Evolutionary conservation across 2,797 vertebrate genomes (phyloP), one percentile per base, ranked within the genome.

Genomic region (Ptychadena robeensis): DNA sequence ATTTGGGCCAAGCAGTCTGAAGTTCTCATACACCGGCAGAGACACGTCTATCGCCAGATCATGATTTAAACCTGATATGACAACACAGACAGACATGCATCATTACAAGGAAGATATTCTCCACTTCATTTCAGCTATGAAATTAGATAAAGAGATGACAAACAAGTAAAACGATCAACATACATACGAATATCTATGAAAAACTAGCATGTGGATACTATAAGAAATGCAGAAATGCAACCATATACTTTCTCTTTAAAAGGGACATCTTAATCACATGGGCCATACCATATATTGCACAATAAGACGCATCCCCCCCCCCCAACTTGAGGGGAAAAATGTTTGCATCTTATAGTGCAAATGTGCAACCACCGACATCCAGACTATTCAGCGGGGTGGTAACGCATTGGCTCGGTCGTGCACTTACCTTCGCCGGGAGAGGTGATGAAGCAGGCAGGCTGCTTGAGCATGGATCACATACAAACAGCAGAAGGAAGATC

Each of bases 61-160:
- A 22, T 94, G 95, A 87, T 97, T 97, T 82, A 98, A 89, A n/a
- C 96, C 96, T 98, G 82, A 83, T 32, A 64, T 69, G 37, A 86
- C 86, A 65, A 34, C 12, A 80, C 0, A 12, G 2, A 66, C 1
- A 11, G 1, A 2, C 9, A 22, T 48, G 44, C 11, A 67, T 12
- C 25, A 30, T n/a, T 12, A 9, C 2, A 48, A 22, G 34, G 9
- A 40, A 11, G 18, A 22, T 4, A 61, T 28, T 25, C 27, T 9
- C 53, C 25, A 9, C 59, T 61, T 15, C 25, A n/a, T 28, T 61
- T 61, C 27, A 61, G 9, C 12, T 61, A 27, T 25, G 11, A 61
- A 61, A 61, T 61, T 61, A 9, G 59, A 61, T 61, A 61, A 2
- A 28, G 27, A 61, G 11, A 61, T 61, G 59, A 61, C 25, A 61